Evolutionary conservation across 2,888 invertebrate genomes (phyloP), one percentile per base, ranked within the genome.

Genomic region (Tenthredo scrophulariae): DNA sequence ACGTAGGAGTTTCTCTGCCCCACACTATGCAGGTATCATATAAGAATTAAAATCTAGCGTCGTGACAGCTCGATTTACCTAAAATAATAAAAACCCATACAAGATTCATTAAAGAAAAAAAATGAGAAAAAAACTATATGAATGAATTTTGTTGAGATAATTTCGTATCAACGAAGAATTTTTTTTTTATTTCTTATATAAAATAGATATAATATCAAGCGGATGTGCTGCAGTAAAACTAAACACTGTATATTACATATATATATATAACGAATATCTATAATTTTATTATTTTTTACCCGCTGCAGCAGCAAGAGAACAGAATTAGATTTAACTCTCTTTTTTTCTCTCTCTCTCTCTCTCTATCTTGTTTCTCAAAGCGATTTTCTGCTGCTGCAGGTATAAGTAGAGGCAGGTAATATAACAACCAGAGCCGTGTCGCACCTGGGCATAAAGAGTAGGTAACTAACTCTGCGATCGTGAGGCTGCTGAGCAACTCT

Each of bases 401-500:
- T 43, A 74, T 72, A 72, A n/a, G 75, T 33, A 33, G 18, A 54
- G 54, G 54, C 5, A n/a, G 26, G 62, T 10, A 26, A 62, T 62
- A 70, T 70, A 37, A 70, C n/a, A 79, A 54, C 37, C 58, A 10
- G 79, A 40, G 79, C 26, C 79, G 54, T 79, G 58, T 62, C 79
- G 79, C 79, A 79, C 79, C 79, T 79, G 79, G 58, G 18, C 58
- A 29, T 50, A 46, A 46, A 22, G 22, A 67, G 67, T 67, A 33
- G 67, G 67, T 67, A 77, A 26, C 33, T 58, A 37, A 62, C 33
- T 37, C 50, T 54, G 33, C 46, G 77, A 77, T 77, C 40, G 77
- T 77, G 29, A 77, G 46, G 26, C 26, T 77, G 77, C 26, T 77
- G 77, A 77, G 50, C 50, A 54, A 77, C 54, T 77, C 77, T 77